Evolutionary conservation across 2,113 vertebrate species (phyloP).

Genomic region (Nettapus auritus): DNA sequence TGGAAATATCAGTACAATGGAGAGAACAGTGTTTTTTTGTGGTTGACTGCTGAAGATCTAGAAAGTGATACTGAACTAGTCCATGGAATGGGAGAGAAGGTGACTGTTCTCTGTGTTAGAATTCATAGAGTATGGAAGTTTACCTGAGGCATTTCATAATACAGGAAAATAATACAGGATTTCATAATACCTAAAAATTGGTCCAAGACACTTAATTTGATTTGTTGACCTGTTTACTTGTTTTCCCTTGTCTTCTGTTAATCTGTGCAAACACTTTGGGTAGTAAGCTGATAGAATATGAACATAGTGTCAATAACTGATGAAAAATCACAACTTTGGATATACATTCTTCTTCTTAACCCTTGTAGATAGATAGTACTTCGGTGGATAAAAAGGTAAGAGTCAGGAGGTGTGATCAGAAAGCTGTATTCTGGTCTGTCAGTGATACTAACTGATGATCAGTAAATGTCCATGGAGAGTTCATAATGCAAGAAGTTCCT

Average conservation of each 20-base stretch:
- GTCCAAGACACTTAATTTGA: neutral
- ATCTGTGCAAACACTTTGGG: neutral
- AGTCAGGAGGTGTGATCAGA: neutral
- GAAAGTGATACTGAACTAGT: neutral
- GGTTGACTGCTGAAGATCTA: slow-evolving; percentile 1
- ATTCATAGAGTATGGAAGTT: neutral
- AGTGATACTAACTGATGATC: neutral
- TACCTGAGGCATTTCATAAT: neutral
- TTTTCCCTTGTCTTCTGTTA: neutral
- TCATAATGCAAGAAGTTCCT: neutral
- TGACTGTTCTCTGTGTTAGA: neutral
- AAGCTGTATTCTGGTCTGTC: neutral
- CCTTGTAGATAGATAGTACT: neutral
- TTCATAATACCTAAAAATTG: neutral
- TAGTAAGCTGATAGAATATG: neutral
- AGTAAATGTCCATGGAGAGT: neutral
- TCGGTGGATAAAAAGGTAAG: neutral
- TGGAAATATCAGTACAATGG: slow-evolving; percentile 3
- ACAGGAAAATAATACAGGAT: too few relatives aligned
- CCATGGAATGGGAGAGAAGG: neutral
- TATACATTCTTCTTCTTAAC: neutral
- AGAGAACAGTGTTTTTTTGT: neutral
- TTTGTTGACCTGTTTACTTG: neutral
- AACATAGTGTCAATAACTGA: neutral
- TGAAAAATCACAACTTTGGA: neutral